phyloP scores from a whole-genome alignment of 1,140 invertebrate species.

The Hypothenemus hampei region DNA sequence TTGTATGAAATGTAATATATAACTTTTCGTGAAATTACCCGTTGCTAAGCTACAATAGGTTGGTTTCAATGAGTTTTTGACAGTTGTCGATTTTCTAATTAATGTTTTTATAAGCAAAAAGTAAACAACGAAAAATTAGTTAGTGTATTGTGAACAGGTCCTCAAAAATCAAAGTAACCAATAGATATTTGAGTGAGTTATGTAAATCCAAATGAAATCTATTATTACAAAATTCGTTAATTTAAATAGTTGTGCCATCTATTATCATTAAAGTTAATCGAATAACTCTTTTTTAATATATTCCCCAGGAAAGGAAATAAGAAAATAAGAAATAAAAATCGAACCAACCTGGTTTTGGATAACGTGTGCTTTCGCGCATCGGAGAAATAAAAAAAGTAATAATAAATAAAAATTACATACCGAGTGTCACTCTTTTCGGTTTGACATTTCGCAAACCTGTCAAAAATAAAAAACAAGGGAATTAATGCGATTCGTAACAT shows the following conservation, averaged over 20 bases:
- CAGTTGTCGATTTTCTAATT: too few relatives aligned
- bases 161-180: too few relatives aligned
- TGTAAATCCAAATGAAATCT: too few relatives aligned
- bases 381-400: constrained; percentile 24
- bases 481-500: constrained; percentile 2
- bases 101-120: too few relatives aligned
- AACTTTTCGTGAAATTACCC: too few relatives aligned
- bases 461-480: constrained; percentile 29
- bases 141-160: too few relatives aligned
- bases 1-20: too few relatives aligned
- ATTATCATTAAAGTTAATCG: constrained; percentile 10
- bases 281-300: too few relatives aligned
- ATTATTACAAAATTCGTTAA: background rate
- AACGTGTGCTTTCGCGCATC: constrained; percentile 21
- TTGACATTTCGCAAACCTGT: constrained; percentile 33
- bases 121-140: too few relatives aligned
- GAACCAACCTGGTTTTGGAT: constrained; percentile 27
- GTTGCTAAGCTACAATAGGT: too few relatives aligned
- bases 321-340: constrained; percentile 28
- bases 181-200: too few relatives aligned
- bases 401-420: constrained; percentile 33
- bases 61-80: too few relatives aligned
- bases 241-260: constrained; percentile 9
- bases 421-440: constrained; percentile 21
- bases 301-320: constrained; percentile 12